phyloP scores from a whole-genome alignment of 2,888 invertebrate species.

The Glyphotaelius pellucidus region DNA sequence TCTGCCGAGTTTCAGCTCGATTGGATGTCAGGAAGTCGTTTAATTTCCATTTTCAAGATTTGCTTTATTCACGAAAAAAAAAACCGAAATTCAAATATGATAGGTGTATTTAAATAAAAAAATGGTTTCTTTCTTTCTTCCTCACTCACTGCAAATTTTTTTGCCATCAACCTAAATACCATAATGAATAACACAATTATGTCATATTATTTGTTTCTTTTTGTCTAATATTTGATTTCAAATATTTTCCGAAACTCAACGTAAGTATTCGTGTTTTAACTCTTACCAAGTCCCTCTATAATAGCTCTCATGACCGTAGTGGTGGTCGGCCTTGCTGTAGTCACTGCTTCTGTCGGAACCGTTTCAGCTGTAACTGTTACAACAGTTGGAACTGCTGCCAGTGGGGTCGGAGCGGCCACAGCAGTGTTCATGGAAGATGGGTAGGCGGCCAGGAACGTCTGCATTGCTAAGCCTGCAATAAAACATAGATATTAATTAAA shows the following conservation, averaged over 20 bases:
- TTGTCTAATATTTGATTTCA: neutral
- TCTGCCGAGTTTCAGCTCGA: too few relatives aligned
- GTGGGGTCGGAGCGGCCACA: constrained; percentile 6
- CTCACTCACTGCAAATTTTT: too few relatives aligned
- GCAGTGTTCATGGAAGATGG: neutral
- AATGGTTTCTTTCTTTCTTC: too few relatives aligned
- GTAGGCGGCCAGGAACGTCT: constrained; percentile 44
- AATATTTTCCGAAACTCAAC: neutral
- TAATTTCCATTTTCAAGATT: too few relatives aligned
- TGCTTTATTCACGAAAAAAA: too few relatives aligned
- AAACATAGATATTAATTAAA: neutral
- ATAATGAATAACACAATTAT: too few relatives aligned
- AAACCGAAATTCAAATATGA: too few relatives aligned
- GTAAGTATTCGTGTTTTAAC: neutral
- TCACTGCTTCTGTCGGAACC: neutral
- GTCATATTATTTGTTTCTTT: too few relatives aligned
- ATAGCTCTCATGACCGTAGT: constrained; percentile 14
- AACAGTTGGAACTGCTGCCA: neutral
- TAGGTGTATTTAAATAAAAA: too few relatives aligned
- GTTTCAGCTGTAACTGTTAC: neutral
- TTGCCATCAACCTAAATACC: too few relatives aligned
- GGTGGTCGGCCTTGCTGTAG: constrained; percentile 5
- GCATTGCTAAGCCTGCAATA: constrained; percentile 52
- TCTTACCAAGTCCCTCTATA: constrained; percentile 47
- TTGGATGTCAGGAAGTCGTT: too few relatives aligned